Evolutionary conservation across 2,113 vertebrate genomes (phyloP).

Genomic region (Martes martes): DNA sequence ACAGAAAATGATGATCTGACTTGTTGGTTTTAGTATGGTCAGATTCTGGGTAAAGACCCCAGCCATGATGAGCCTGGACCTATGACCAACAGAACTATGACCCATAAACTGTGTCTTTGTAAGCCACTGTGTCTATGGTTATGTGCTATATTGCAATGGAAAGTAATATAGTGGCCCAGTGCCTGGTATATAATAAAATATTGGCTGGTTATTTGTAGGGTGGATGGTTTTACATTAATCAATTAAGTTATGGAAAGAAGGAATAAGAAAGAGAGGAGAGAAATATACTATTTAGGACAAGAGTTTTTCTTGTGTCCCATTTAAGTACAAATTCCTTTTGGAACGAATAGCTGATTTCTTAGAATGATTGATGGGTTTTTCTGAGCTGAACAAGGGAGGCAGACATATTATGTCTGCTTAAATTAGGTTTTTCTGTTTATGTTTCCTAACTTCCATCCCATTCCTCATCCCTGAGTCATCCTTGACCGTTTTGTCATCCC

Average conservation of each 20-base stretch:
- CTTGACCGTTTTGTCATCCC: conserved; percentile 4
- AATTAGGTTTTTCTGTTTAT: conserved; percentile 28
- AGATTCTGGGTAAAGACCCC: neutral
- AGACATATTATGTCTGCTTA: neutral
- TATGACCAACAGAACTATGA: neutral
- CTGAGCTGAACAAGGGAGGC: neutral
- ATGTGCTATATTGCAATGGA: neutral
- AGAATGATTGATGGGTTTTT: conserved; percentile 33
- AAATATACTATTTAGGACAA: neutral
- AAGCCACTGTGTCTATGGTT: neutral
- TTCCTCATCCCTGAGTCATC: conserved; percentile 28
- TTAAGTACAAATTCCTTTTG: conserved; percentile 11
- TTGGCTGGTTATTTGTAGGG: neutral
- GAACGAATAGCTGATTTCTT: neutral
- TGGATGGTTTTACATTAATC: neutral
- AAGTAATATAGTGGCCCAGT: neutral
- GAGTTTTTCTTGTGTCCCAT: neutral
- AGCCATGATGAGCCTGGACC: neutral
- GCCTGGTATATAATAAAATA: neutral
- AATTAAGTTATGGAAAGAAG: neutral
- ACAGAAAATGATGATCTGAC: neutral
- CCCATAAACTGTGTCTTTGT: neutral
- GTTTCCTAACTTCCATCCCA: neutral
- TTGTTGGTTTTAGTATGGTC: neutral
- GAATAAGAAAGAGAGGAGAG: no score